phyloP scores from a whole-genome alignment of 2,797 vertebrate genomes.

The Lepus townsendii region DNA sequence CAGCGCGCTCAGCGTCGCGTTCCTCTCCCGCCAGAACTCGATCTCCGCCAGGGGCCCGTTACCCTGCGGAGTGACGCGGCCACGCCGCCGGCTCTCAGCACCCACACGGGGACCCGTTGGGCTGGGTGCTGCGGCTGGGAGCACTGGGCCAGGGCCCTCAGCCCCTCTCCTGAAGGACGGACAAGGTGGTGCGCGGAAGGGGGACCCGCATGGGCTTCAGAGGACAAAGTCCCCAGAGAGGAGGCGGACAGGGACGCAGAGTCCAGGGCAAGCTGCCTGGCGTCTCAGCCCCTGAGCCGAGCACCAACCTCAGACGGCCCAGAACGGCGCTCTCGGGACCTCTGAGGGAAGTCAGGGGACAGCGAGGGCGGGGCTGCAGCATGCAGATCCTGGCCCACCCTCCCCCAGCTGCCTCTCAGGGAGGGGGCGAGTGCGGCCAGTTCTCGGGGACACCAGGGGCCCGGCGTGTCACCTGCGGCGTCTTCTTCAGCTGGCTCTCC shows the following conservation, averaged over 20 bases:
- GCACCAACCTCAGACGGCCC: too few relatives aligned
- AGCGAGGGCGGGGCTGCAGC: too few relatives aligned
- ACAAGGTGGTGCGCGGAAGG: rapidly evolving
- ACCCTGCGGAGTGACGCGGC: slow-evolving; percentile 83
- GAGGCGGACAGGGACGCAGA: too few relatives aligned
- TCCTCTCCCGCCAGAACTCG: slow-evolving; percentile 93
- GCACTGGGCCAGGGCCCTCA: neutral
- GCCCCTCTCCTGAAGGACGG: neutral
- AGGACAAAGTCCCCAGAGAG: neutral
- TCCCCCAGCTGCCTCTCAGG: too few relatives aligned
- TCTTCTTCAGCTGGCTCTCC: slow-evolving; percentile 91
- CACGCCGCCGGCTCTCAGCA: neutral
- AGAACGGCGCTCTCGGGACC: too few relatives aligned
- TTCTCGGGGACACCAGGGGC: too few relatives aligned
- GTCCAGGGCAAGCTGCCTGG: too few relatives aligned
- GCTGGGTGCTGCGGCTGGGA: neutral
- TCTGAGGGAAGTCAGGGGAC: too few relatives aligned
- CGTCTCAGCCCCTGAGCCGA: too few relatives aligned
- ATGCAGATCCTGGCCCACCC: too few relatives aligned
- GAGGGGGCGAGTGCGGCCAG: too few relatives aligned
- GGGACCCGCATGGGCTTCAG: neutral
- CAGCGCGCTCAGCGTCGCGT: slow-evolving; percentile 90
- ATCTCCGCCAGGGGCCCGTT: slow-evolving; percentile 94
- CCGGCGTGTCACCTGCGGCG: slow-evolving; percentile 90
- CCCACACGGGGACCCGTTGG: rapidly evolving